Conservation (phyloP, 2,113 vertebrate species). For the Connochaetes taurinus region DNA sequence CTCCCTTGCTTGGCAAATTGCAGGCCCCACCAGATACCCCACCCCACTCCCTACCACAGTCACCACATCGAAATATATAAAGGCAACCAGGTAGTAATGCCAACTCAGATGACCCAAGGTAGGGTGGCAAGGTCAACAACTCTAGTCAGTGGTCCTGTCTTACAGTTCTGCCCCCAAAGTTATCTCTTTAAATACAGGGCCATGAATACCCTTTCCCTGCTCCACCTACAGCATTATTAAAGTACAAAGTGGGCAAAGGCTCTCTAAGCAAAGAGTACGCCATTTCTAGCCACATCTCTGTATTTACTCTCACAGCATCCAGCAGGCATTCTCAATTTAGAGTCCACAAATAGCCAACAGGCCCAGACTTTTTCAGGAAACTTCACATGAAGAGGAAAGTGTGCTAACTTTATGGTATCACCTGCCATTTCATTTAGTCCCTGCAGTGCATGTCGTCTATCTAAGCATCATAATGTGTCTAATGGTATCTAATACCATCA, state of each 20-base stretch:
- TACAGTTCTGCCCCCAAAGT: neutral
- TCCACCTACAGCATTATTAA: neutral
- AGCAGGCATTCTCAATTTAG: neutral
- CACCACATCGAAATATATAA: neutral
- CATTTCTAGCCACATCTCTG: neutral
- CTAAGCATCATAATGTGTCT: neutral
- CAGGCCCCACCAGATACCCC: neutral
- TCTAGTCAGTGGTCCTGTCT: neutral
- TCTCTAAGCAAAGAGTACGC: neutral
- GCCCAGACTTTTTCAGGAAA: neutral
- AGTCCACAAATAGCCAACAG: neutral
- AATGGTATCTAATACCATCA: neutral
- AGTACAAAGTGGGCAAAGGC: neutral
- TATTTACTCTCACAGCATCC: neutral
- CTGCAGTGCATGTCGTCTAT: neutral
- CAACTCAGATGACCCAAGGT: neutral
- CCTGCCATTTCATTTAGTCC: neutral
- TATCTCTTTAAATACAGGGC: neutral
- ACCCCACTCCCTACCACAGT: neutral
- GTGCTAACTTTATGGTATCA: neutral
- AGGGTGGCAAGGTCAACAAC: neutral
- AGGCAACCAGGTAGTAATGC: neutral
- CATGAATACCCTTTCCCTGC: neutral
- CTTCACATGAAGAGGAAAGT: neutral
- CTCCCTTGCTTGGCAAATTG: neutral